Conservation (phyloP, 2,888 invertebrate genomes). For the Sussaba pulchella region DNA sequence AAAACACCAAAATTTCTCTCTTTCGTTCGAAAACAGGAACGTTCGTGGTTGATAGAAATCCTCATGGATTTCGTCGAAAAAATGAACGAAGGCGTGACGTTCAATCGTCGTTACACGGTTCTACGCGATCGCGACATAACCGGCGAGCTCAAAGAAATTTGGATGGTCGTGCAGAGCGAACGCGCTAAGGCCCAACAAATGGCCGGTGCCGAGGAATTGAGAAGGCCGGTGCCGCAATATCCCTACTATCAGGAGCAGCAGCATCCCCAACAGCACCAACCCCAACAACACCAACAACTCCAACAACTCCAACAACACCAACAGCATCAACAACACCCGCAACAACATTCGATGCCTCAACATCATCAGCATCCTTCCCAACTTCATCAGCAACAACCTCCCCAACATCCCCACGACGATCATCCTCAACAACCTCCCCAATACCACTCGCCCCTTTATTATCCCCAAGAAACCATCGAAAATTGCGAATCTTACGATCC, state of each 20-base stretch:
- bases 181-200: conserved; percentile 85
- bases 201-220: conserved; percentile 80
- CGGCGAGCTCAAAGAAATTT: conserved; percentile 90
- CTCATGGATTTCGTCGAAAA: conserved; percentile 91
- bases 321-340: conserved; percentile 62
- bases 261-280: conserved; percentile 42
- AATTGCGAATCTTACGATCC: conserved; percentile 72
- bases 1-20: too few relatives aligned
- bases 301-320: conserved; percentile 51
- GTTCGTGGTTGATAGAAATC: conserved; percentile 88
- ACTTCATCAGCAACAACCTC: conserved; percentile 51
- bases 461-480: conserved; percentile 68
- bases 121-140: conserved; percentile 89
- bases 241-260: conserved; percentile 68
- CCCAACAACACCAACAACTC: conserved; percentile 69
- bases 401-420: conserved; percentile 56
- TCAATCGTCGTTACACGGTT: conserved; percentile 86
- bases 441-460: conserved; percentile 73
- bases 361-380: conserved; percentile 43
- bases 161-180: conserved; percentile 89
- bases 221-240: conserved; percentile 75
- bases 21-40: conserved; percentile 85
- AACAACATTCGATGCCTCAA: conserved; percentile 34
- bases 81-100: conserved; percentile 88
- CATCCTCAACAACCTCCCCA: conserved; percentile 56